Conservation (phyloP, 2,888 invertebrate genomes). For the Tipula helvola region DNA sequence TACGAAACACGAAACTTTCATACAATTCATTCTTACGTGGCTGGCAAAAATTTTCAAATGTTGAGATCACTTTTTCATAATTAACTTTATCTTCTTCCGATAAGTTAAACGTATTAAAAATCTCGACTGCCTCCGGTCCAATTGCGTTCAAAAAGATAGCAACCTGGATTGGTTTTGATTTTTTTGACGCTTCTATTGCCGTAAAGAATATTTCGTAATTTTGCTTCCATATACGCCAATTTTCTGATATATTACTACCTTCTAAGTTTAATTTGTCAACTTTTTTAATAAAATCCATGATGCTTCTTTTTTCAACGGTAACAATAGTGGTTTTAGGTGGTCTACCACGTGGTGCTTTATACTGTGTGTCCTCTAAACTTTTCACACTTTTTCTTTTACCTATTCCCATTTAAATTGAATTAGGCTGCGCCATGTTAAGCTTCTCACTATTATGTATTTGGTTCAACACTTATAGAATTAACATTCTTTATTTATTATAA, state of each 20-base stretch:
- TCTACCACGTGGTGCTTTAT: too few species aligned
- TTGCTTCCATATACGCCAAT: not conserved
- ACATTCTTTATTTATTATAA: too few species aligned
- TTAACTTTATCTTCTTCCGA: not conserved
- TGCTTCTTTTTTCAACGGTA: too few species aligned
- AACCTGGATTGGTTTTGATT: not conserved
- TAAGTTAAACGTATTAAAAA: not conserved
- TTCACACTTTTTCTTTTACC: too few species aligned
- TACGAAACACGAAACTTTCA: not conserved
- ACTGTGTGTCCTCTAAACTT: too few species aligned
- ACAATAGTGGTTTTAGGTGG: too few species aligned
- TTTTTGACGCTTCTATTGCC: not conserved
- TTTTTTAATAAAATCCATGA: not conserved
- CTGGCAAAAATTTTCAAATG: not conserved
- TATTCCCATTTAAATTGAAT: too few species aligned
- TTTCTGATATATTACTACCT: not conserved
- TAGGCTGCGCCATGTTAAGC: too few species aligned
- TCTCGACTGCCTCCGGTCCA: not conserved
- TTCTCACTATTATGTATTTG: too few species aligned
- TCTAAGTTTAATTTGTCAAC: not conserved
- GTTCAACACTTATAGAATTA: too few species aligned
- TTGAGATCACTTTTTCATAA: not conserved
- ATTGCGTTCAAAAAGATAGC: not conserved
- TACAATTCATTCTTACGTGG: not conserved
- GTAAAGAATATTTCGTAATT: not conserved